Percentiles rank a stretch among this genome's conserved stretches.
These are phyloP conservation scores for Notothenia rossii DNA, from an alignment of 2,113 vertebrate genomes.

Conservation along the genomic window DNA sequence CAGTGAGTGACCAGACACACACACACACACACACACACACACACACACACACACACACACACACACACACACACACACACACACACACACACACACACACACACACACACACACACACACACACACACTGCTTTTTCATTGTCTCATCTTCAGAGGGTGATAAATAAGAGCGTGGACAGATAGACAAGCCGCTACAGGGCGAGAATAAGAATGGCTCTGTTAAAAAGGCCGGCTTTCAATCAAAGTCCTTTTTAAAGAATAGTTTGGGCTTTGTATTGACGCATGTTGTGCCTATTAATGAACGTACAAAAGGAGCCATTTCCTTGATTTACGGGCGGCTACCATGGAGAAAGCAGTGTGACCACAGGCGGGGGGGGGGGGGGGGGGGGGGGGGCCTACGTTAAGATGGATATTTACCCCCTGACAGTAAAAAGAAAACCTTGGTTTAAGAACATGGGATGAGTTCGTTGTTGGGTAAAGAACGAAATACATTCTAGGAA, in stretches of 20 bases:
- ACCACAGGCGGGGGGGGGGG: too few species aligned
- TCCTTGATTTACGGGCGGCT: too few species aligned
- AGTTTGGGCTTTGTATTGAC: slow-evolving; percentile 92
- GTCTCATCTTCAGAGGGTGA: slow-evolving; percentile 92
- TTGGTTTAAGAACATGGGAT: neutral
- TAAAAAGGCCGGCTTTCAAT: slow-evolving; percentile 94
- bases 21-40: slow-evolving; percentile 16
- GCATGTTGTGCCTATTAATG: slow-evolving; percentile 98
- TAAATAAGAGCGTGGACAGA: slow-evolving; percentile 93
- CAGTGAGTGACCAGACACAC: too few species aligned
- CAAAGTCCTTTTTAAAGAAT: slow-evolving; percentile 95
- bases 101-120: too few species aligned
- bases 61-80: too few species aligned
- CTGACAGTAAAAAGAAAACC: too few species aligned
- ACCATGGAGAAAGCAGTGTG: too few species aligned
- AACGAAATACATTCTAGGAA: too few species aligned
- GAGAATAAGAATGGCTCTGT: slow-evolving; percentile 90
- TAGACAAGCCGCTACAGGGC: slow-evolving; percentile 94
- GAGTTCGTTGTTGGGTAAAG: too few species aligned
- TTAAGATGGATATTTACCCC: slow-evolving; percentile 68
- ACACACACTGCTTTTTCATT: slow-evolving; percentile 87
- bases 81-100: too few species aligned
- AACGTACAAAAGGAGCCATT: slow-evolving; percentile 94
- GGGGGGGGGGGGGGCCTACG: slow-evolving; percentile 84
- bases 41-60: too few species aligned